These are phyloP conservation scores for Todus mexicanus DNA, from an alignment of 2,797 vertebrate genomes.

Conservation along the genomic window DNA sequence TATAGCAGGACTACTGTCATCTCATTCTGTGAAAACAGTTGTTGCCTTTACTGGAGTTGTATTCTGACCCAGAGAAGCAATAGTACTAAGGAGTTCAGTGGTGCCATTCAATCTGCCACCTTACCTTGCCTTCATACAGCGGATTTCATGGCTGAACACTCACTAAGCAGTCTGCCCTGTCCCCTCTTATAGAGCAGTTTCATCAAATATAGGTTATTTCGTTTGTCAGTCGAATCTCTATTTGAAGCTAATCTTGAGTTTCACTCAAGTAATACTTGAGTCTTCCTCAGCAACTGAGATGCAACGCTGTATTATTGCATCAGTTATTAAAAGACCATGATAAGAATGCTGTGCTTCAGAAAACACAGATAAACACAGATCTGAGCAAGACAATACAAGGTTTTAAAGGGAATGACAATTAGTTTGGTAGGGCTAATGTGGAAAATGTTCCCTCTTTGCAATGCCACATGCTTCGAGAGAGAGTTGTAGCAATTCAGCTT, in stretches of 20 bases:
- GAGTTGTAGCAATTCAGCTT: neutral
- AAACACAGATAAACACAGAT: slow-evolving; percentile 3
- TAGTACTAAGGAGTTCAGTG: neutral
- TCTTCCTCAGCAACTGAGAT: neutral
- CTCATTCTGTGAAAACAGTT: neutral
- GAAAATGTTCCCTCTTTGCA: neutral
- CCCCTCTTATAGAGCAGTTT: neutral
- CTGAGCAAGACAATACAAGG: neutral
- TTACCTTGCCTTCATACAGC: neutral
- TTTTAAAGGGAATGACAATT: neutral
- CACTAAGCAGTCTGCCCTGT: neutral
- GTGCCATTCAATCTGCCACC: neutral
- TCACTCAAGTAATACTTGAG: neutral
- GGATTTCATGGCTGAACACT: neutral
- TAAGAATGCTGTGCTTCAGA: neutral
- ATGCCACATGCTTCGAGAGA: neutral
- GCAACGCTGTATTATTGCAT: neutral
- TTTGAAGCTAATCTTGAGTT: neutral
- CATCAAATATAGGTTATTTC: neutral
- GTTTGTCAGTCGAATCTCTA: neutral
- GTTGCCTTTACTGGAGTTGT: neutral
- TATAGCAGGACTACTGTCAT: neutral
- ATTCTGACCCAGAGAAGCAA: neutral
- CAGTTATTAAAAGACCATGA: neutral
- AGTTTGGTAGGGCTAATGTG: neutral